Base-by-base conservation (phyloP, 2,113 vertebrate genomes). In the Microcebus tavaratra region DNA sequence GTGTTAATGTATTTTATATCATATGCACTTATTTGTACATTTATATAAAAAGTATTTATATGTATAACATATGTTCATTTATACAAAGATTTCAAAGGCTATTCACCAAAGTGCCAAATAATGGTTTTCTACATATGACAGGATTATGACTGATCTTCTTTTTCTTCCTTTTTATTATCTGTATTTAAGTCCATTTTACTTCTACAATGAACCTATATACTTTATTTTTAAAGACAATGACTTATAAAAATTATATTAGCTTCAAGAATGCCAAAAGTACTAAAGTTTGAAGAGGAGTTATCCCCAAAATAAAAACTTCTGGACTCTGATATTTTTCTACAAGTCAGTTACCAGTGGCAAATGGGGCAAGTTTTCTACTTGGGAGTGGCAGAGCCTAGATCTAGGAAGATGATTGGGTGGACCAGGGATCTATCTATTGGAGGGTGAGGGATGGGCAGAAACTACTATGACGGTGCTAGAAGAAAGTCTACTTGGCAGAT, bases 191-290 rank as follows among this genome's bases (percentile, higher is more conserved):
- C 55, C 23, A 1, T 4, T 76, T 92, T 82, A 83, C 84, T 90
- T 73, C 39, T 94, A 68, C 1, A 87, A 90, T 76, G 63, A 87
- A 67, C 15, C 8, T 53, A 53, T 8, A 36, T 70, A 7, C 10
- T 96, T 63, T 76, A 90, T 67, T 76, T 55, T 70, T 59, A 17
- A 92, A 50, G 29, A 91, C 80, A 84, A 50, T 55, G 67, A 65
- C 57, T 91, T 78, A 53, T 72, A 92, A 87, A 96, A 72, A 59
- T 65, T 81, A 4, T 9, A 17, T 39, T 85, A 87, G 75, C 29
- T 90, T 87, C 18, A 82, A 94, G 68, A 92, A 82, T 34, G 39
- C 17, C 78, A 15, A 55, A 96, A 94, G 29, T 83, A 87, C 27
- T 87, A 61, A 83, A 79, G n/a, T 70, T 88, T 39, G 6, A 29